phyloP scores from a whole-genome alignment of 2,888 invertebrate species.

The Hipparchia semele region DNA sequence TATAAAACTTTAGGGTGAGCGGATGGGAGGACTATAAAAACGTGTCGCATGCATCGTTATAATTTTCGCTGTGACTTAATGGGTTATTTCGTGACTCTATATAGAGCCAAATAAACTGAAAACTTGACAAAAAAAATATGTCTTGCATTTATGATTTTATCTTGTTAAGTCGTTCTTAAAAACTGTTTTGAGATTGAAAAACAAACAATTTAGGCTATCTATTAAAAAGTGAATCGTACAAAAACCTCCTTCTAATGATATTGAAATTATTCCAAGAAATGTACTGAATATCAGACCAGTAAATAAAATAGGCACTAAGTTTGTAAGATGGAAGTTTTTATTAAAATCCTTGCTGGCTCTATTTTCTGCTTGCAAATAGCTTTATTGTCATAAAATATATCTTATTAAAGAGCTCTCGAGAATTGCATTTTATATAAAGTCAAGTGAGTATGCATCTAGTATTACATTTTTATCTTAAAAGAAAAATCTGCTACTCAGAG shows the following conservation, averaged over 20 bases:
- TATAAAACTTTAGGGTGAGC: slow-evolving; percentile 44
- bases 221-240: neutral
- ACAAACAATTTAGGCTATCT: neutral
- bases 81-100: slow-evolving; percentile 45
- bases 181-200: neutral
- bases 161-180: neutral
- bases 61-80: slow-evolving; percentile 53
- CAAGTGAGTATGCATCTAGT: slow-evolving; percentile 29
- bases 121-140: neutral
- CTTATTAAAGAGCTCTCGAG: slow-evolving; percentile 19
- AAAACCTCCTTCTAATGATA: neutral
- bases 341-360: slow-evolving; percentile 10
- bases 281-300: slow-evolving; percentile 11
- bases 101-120: neutral
- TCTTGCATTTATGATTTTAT: neutral
- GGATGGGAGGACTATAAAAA: slow-evolving; percentile 53
- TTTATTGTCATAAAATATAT: slow-evolving; percentile 26
- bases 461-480: slow-evolving; percentile 34
- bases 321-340: slow-evolving; percentile 16
- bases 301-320: slow-evolving; percentile 11
- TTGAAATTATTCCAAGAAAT: neutral
- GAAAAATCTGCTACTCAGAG: slow-evolving; percentile 31
- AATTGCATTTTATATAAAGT: slow-evolving; percentile 31
- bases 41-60: slow-evolving; percentile 50
- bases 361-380: slow-evolving; percentile 22